These are phyloP conservation scores for Eledone cirrhosa DNA, from an alignment of 2,888 invertebrate genomes.

Conservation along the genomic window DNA sequence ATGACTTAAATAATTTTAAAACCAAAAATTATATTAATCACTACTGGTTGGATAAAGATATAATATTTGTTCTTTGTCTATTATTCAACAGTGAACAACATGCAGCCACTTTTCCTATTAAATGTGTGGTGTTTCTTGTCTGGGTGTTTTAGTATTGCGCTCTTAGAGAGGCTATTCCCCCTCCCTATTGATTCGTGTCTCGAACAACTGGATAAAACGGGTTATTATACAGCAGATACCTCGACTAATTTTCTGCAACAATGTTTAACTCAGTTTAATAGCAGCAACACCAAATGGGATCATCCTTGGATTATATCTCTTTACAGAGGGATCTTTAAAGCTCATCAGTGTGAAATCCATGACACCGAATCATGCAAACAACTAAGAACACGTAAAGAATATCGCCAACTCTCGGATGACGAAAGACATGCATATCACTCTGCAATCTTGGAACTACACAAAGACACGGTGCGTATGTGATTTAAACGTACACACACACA, in stretches of 20 bases:
- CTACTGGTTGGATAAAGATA: no score
- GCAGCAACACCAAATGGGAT: background rate
- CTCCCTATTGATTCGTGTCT: background rate
- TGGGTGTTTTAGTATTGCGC: no score
- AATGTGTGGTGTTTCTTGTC: no score
- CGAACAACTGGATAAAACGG: background rate
- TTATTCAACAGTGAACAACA: no score
- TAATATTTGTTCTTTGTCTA: no score
- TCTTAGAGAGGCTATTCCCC: no score
- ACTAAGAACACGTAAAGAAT: background rate
- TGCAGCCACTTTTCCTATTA: no score
- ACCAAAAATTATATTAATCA: no score
- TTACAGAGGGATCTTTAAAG: background rate
- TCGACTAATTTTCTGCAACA: background rate
- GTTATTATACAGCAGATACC: background rate
- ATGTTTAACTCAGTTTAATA: background rate
- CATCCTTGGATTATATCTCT: conserved; percentile 10
- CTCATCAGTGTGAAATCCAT: background rate
- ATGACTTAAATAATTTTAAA: no score
- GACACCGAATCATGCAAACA: background rate
- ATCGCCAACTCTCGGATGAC: background rate
- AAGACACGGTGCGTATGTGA: conserved; percentile 14
- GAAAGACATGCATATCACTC: conserved; percentile 5
- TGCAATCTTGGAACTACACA: background rate
- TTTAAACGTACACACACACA: background rate